These are phyloP conservation scores for Paracentrotus lividus DNA, from an alignment of 53 echinoderm and acorn worm species.

Conservation along the genomic window DNA sequence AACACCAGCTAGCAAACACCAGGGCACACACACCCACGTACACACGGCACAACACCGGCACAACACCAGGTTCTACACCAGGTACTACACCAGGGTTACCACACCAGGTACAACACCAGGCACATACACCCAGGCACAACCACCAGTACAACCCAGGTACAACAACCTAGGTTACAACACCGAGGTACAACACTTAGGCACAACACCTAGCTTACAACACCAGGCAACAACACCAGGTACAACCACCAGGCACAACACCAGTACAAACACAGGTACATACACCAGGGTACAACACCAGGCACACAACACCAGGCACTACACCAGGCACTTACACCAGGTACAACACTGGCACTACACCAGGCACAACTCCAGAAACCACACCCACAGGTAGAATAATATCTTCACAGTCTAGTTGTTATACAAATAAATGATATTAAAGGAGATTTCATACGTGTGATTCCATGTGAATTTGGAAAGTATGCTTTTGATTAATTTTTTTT, in stretches of 20 bases:
- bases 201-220: too few relatives aligned
- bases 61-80: too few relatives aligned
- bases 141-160: too few relatives aligned
- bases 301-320: not conserved
- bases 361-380: not conserved
- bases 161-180: too few relatives aligned
- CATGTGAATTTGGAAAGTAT: not conserved
- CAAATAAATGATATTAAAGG: not conserved
- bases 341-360: not conserved
- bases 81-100: not conserved
- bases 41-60: too few relatives aligned
- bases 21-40: not conserved
- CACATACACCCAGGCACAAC: too few relatives aligned
- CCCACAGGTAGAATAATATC: not conserved
- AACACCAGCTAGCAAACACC: constrained; percentile 6
- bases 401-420: not conserved
- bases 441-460: too few relatives aligned
- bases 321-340: not conserved
- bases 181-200: not conserved
- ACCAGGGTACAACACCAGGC: not conserved
- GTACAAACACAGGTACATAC: not conserved
- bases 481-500: too few relatives aligned
- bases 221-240: too few relatives aligned
- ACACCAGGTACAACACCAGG: not conserved
- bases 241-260: not conserved